Evolutionary conservation across 2,888 invertebrate genomes (phyloP).

Genomic region (Endomychus coccineus): DNA sequence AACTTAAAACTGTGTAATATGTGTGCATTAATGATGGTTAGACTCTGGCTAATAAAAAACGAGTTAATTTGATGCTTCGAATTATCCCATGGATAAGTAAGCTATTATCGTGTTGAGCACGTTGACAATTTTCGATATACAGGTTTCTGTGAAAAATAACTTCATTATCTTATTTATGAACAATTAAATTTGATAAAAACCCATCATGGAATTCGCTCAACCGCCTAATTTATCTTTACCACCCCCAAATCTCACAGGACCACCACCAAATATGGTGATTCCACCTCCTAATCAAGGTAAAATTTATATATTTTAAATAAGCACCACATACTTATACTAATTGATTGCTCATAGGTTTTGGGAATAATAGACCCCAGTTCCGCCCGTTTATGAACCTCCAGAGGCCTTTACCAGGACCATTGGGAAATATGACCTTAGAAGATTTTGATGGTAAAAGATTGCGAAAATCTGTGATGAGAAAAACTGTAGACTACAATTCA

Average conservation of each 20-base stretch:
- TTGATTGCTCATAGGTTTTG: slow-evolving; percentile 23
- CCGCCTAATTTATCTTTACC: slow-evolving; percentile 47
- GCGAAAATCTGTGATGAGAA: slow-evolving; percentile 92
- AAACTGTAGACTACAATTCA: slow-evolving; percentile 97
- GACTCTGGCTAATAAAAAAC: too few species aligned
- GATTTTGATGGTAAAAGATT: slow-evolving; percentile 95
- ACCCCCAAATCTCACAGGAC: slow-evolving; percentile 28
- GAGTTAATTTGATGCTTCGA: too few species aligned
- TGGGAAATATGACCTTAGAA: slow-evolving; percentile 63
- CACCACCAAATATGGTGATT: slow-evolving; percentile 43
- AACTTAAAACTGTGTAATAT: too few species aligned
- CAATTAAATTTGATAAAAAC: too few species aligned
- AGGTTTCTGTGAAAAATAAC: too few species aligned
- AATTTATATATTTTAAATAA: background rate
- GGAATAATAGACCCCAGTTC: slow-evolving; percentile 36
- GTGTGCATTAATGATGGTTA: too few species aligned
- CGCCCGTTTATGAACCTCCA: slow-evolving; percentile 41
- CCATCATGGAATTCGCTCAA: slow-evolving; percentile 40
- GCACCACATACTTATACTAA: background rate
- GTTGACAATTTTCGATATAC: too few species aligned
- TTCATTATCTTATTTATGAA: slow-evolving; percentile 8
- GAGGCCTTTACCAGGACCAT: slow-evolving; percentile 44
- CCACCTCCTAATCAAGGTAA: slow-evolving; percentile 25
- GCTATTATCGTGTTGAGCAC: too few species aligned
- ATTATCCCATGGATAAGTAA: too few species aligned